Percentiles rank a stretch among this genome's conserved stretches.
phyloP scores from a whole-genome alignment of 1,140 invertebrate genomes.

The Littorina saxatilis region DNA sequence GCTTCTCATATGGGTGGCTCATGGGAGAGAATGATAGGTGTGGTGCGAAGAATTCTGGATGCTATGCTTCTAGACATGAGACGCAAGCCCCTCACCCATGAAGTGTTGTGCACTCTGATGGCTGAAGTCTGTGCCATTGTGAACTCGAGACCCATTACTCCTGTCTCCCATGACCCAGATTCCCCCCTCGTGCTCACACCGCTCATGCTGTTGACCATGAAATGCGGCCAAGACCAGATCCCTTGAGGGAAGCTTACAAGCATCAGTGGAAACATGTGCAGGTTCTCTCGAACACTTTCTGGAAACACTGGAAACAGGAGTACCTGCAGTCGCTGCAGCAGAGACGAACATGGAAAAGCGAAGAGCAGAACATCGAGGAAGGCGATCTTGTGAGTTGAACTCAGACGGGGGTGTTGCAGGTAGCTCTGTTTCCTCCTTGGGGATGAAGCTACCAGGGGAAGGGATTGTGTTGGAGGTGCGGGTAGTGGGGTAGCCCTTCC shows the following conservation, averaged over 20 bases:
- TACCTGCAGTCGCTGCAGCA: conserved; percentile 36
- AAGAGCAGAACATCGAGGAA: conserved; percentile 16
- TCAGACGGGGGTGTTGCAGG: too few species aligned
- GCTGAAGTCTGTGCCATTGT: conserved; percentile 48
- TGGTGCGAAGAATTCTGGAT: conserved; percentile 53
- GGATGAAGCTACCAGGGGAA: too few species aligned
- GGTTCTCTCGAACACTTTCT: conserved; percentile 48
- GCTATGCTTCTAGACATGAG: conserved; percentile 42
- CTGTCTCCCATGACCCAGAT: conserved; percentile 46
- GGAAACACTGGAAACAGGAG: conserved; percentile 44
- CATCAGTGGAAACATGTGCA: too few species aligned
- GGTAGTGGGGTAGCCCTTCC: too few species aligned
- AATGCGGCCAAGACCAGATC: conserved; percentile 14
- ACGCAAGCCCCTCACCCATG: conserved; percentile 36
- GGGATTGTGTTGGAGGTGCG: too few species aligned
- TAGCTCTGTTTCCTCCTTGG: too few species aligned
- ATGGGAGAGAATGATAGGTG: conserved; percentile 62
- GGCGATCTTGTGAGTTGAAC: conserved; percentile 53
- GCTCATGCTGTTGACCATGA: conserved; percentile 45
- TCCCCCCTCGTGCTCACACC: conserved; percentile 43
- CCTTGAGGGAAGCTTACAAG: conserved; percentile 43
- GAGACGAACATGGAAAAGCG: conserved; percentile 34
- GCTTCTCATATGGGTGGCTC: conserved; percentile 49
- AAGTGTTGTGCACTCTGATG: conserved; percentile 54
- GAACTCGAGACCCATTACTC: conserved; percentile 48